A percentile compares a stretch with the other conserved stretches of the same genome.
These are phyloP conservation scores for Catocala fraxini DNA, from an alignment of 2,888 invertebrate genomes.

Conservation along the genomic window DNA sequence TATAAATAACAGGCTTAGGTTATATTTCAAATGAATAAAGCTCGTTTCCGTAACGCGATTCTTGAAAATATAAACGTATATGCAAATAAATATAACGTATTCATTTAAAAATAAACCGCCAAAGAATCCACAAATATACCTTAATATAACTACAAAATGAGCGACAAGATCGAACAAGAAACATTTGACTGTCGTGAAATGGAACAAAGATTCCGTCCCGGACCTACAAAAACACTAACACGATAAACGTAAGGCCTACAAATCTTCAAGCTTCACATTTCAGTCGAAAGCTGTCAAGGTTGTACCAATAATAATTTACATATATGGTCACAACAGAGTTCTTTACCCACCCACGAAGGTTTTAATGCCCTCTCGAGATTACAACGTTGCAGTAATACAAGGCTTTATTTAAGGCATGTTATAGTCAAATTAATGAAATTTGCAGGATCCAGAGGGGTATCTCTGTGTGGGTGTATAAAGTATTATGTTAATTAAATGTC, in stretches of 20 bases:
- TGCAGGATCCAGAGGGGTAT: slow-evolving; percentile 47
- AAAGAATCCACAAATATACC: too few relatives aligned
- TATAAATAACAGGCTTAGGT: too few relatives aligned
- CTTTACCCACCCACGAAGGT: slow-evolving; percentile 60
- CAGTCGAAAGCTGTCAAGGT: slow-evolving; percentile 46
- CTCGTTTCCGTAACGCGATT: too few relatives aligned
- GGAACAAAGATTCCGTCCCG: slow-evolving; percentile 23
- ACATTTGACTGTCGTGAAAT: not conserved
- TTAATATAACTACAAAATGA: too few relatives aligned
- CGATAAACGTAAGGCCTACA: slow-evolving; percentile 27
- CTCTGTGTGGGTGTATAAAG: slow-evolving; percentile 50
- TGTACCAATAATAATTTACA: slow-evolving; percentile 48
- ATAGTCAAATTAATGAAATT: slow-evolving; percentile 57
- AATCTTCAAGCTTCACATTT: slow-evolving; percentile 40
- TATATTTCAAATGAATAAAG: too few relatives aligned
- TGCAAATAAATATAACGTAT: too few relatives aligned
- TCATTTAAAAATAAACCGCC: too few relatives aligned
- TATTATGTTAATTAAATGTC: slow-evolving; percentile 46
- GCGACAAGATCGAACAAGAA: not conserved
- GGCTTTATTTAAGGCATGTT: slow-evolving; percentile 55
- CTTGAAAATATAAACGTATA: too few relatives aligned
- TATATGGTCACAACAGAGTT: slow-evolving; percentile 48
- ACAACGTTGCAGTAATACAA: slow-evolving; percentile 46
- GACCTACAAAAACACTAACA: slow-evolving; percentile 36
- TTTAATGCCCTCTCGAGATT: slow-evolving; percentile 51